A percentile compares a stretch with the other conserved stretches of the same genome.
Conservation (phyloP, 2,888 invertebrate species). For the Rhodophaea formosa region DNA sequence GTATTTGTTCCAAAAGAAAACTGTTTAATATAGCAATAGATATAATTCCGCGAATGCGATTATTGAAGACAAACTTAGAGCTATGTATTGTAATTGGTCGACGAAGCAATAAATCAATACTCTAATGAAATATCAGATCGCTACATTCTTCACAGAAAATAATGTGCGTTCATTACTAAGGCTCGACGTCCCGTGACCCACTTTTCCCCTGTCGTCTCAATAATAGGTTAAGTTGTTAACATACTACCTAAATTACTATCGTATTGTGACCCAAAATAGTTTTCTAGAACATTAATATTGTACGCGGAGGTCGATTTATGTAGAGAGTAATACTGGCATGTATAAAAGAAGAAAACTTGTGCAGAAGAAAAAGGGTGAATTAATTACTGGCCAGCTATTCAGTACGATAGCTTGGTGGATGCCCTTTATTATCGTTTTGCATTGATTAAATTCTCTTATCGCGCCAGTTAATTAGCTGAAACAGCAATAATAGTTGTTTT, state of each 20-base stretch:
- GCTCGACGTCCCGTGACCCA: constrained; percentile 32
- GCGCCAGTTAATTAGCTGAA: too few species aligned
- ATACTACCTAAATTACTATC: constrained; percentile 11
- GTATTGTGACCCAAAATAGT: background rate
- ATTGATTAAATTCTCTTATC: background rate
- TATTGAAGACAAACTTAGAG: too few species aligned
- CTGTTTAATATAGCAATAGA: too few species aligned
- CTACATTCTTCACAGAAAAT: background rate
- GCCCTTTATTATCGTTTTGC: background rate
- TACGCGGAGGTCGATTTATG: background rate
- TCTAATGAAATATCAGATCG: background rate
- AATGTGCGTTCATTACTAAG: constrained; percentile 17
- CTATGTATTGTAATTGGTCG: too few species aligned
- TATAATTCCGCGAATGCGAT: too few species aligned
- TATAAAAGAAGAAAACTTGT: background rate
- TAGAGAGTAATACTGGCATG: background rate
- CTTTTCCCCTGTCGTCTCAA: constrained; percentile 25
- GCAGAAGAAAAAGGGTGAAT: background rate
- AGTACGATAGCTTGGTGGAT: background rate
- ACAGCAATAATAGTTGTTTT: too few species aligned
- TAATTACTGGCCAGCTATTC: background rate
- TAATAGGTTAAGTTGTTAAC: constrained; percentile 18
- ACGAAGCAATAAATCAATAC: background rate
- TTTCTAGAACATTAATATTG: constrained; percentile 9
- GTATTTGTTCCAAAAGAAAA: too few species aligned